Base-by-base conservation (phyloP, 2,888 invertebrate species). In the Gibbula magus region DNA sequence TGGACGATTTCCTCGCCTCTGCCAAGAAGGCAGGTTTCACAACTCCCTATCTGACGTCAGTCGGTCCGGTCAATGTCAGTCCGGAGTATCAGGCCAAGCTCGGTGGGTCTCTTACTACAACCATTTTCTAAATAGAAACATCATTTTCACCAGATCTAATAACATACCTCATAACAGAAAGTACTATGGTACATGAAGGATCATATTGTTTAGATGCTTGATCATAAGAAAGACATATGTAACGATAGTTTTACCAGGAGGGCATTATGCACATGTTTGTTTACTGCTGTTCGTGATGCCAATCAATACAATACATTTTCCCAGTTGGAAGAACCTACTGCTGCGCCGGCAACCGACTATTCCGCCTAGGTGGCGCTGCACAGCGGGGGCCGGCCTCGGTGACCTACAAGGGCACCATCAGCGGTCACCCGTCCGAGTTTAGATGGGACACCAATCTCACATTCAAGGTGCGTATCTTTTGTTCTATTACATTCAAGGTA, bases 21-120 rank as follows among this genome's bases (percentile, higher is more conserved):
- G 70, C 54, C 20, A 79, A 53, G 0, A 45, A 45, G n/a, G 79
- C 22, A 32, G 82, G 82, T 0, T 82, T 82, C 35, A 82, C 82
- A 8, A 61, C 56, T 2, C 82, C 82, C 1, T 78, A 81, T 53
- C 78, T 84, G 0, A 79, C 74, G 13, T 74, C 66, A 20, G 81
- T 45, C 8, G 82, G 78, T 8, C 53, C 77, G 5, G 76, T 84
- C 25, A 54, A 79, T 29, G 35, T 84, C 16, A 79, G 61, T 8
- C 45, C 53, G 10, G 78, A 78, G 39, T 75, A 78, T 20, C 35
- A 22, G 16, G 25, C 39, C 16, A 78, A 53, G 67, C 53, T 78
- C 7, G 45, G 81, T 81, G 67, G 25, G 78, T 76, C 35, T 35
- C 3, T 8, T 5, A 3, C 8, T 35, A 35, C 8, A 35, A 3